Conservation (phyloP, 92 coral and sea anemone genomes). For the Phenganax stokvisi region DNA sequence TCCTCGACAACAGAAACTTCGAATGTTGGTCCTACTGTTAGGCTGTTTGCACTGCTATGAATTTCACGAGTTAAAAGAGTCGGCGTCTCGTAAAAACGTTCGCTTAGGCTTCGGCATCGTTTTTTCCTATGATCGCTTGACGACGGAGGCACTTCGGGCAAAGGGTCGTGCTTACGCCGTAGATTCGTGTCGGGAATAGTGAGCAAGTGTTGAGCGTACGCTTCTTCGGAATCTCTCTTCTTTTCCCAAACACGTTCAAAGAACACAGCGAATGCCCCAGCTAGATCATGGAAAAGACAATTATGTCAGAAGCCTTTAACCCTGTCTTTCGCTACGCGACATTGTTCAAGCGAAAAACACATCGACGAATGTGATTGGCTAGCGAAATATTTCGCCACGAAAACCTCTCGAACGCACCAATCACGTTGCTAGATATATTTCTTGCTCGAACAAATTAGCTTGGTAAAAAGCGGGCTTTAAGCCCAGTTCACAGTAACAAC, state of each 20-base stretch:
- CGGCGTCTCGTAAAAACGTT: slow-evolving; percentile 51
- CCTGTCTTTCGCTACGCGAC: no score
- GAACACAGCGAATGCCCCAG: slow-evolving; percentile 88
- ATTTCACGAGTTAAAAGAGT: not conserved
- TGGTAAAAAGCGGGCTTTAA: no score
- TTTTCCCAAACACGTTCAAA: slow-evolving; percentile 94
- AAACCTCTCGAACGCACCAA: no score
- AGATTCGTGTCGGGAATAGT: slow-evolving; percentile 48
- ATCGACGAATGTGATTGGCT: not conserved
- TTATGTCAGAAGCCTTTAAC: not conserved
- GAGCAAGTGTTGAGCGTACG: slow-evolving; percentile 58
- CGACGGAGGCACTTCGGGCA: slow-evolving; percentile 65
- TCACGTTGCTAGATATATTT: no score
- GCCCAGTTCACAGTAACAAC: no score
- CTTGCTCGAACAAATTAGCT: no score
- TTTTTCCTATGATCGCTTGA: slow-evolving; percentile 30
- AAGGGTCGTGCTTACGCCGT: slow-evolving; percentile 69
- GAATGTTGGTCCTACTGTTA: slow-evolving; percentile 14
- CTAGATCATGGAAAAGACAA: slow-evolving; percentile 35
- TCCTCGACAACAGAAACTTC: slow-evolving; percentile 58
- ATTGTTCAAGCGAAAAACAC: not conserved
- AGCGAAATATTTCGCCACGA: no score
- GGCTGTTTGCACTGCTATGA: slow-evolving; percentile 23
- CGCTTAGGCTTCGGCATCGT: slow-evolving; percentile 62
- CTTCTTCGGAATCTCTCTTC: slow-evolving; percentile 76